Percentiles rank a stretch among this genome's conserved stretches.
phyloP scores from a whole-genome alignment of 2,113 vertebrate species.

The Ptychochromis oligacanthus region DNA sequence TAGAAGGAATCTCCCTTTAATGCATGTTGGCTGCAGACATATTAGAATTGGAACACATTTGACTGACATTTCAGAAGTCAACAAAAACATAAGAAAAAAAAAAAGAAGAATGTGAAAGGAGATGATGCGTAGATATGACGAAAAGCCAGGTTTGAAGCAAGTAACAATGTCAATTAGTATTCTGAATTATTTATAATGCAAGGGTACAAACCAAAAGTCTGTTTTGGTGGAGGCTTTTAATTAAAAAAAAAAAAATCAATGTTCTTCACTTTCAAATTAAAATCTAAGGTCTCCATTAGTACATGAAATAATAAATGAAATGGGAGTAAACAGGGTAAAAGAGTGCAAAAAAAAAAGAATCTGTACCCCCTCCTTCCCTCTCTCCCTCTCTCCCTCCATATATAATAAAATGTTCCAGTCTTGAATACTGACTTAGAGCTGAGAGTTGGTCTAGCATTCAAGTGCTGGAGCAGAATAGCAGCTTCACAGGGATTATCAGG shows the following conservation, averaged over 20 bases:
- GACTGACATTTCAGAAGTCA: background rate
- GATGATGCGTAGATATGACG: no score
- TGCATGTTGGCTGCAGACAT: background rate
- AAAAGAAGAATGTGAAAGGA: background rate
- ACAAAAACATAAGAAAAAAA: background rate
- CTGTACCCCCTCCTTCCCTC: no score
- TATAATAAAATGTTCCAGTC: background rate
- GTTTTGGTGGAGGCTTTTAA: background rate
- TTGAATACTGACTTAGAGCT: constrained; percentile 7
- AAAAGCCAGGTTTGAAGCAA: background rate
- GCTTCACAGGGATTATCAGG: constrained; percentile 45
- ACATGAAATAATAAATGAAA: background rate
- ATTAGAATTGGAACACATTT: background rate
- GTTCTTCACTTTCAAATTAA: background rate
- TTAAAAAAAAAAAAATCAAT: background rate
- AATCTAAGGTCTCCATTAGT: background rate
- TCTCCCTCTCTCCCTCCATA: background rate
- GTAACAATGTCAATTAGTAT: background rate
- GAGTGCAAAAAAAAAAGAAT: background rate
- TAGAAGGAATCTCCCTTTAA: no score
- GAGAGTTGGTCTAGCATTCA: constrained; percentile 5
- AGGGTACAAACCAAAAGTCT: background rate
- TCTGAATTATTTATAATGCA: background rate
- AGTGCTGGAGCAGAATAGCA: constrained; percentile 28
- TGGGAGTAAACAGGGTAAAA: background rate